Conservation (phyloP, 1,140 invertebrate species). For the Drosophila simulans region DNA sequence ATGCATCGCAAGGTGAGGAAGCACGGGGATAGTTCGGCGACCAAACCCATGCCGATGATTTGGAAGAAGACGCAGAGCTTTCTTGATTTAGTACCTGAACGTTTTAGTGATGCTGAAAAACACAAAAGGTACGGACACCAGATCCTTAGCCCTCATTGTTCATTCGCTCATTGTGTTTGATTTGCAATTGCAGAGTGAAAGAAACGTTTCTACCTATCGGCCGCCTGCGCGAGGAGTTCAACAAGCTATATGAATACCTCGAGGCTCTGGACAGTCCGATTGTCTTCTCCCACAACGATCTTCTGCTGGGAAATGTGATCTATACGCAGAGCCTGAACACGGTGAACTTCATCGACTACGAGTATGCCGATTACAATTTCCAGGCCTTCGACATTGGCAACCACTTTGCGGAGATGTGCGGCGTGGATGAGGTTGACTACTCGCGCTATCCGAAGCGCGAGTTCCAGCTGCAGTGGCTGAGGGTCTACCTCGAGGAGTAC, state of each 20-base stretch:
- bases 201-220: constrained; percentile 88
- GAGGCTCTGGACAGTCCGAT: constrained; percentile 90
- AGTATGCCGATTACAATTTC: constrained; percentile 97
- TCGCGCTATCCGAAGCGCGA: constrained; percentile 91
- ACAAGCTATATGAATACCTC: constrained; percentile 88
- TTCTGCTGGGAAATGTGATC: constrained; percentile 97
- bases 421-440: constrained; percentile 92
- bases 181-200: constrained; percentile 87
- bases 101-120: constrained; percentile 87
- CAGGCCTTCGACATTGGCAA: constrained; percentile 98
- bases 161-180: no score
- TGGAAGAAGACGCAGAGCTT: constrained; percentile 92
- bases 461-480: constrained; percentile 93
- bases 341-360: constrained; percentile 98
- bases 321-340: constrained; percentile 89
- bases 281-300: constrained; percentile 99
- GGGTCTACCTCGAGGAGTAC: constrained; percentile 90
- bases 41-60: constrained; percentile 86
- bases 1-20: constrained; percentile 88
- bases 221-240: constrained; percentile 89
- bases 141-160: not conserved
- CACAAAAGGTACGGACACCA: constrained; percentile 86
- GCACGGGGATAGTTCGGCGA: constrained; percentile 13
- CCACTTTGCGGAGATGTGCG: constrained; percentile 99
- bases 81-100: constrained; percentile 89